Evolutionary conservation across 2,888 invertebrate genomes (phyloP).

Genomic region (Zele albiditarsus): DNA sequence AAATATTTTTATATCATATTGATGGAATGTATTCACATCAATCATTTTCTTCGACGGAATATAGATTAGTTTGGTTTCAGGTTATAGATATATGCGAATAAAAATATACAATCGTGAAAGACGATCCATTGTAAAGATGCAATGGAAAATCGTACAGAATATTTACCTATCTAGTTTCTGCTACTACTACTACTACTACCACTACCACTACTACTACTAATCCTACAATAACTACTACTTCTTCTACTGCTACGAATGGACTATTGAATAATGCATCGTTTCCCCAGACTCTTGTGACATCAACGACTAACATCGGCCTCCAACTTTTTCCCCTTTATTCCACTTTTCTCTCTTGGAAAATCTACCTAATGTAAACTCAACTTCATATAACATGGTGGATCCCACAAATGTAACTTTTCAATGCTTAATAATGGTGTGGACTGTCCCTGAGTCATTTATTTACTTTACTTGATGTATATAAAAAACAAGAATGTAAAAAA

Average conservation of each 20-base stretch:
- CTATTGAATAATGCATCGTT: constrained; percentile 65
- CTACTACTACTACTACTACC: not conserved
- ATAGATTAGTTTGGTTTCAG: not conserved
- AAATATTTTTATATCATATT: not conserved
- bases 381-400: not conserved
- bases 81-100: not conserved
- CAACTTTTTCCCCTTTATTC: constrained; percentile 4
- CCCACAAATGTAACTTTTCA: constrained; percentile 13
- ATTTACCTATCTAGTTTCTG: not conserved
- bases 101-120: not conserved
- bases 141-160: not conserved
- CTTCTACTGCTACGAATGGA: constrained; percentile 53
- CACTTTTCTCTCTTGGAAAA: not conserved
- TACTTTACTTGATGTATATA: not conserved
- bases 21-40: not conserved
- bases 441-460: constrained; percentile 14
- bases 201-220: not conserved
- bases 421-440: constrained; percentile 28
- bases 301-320: constrained; percentile 28
- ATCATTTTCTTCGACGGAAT: not conserved
- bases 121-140: not conserved
- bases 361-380: constrained; percentile 10
- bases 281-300: constrained; percentile 35
- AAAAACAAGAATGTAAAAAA: not conserved
- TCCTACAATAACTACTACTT: constrained; percentile 3